Evolutionary conservation across 2,113 vertebrate species (phyloP), one percentile per base, ranked within the genome.

Genomic region (Esox niger): DNA sequence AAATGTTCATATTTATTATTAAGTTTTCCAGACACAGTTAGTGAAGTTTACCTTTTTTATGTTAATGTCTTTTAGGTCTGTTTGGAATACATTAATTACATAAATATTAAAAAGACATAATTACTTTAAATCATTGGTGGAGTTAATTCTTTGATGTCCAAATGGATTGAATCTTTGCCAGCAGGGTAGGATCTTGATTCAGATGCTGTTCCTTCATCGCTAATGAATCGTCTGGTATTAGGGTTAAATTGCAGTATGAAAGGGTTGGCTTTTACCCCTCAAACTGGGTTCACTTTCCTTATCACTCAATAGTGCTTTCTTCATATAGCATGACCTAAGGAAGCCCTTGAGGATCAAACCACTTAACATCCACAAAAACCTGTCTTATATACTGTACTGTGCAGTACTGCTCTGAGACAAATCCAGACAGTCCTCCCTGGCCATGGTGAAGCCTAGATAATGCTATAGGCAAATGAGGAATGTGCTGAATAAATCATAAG

Each of bases 181-280:
- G 32, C 64, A 26, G 15, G 30, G 54, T 59, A 73, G 80, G 81
- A 82, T 80, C 76, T 69, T 6, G 10, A 66, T 84, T 85, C 76
- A 81, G 77, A 80, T 69, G 69, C 59, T 62, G 31, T 26, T 72
- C 46, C 62, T 52, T 4, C 3, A n/a, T 67, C 77, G 79, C 73
- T 82, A 71, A 73, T 73, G 77, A 31, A 0, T 66, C 10, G 30
- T 4, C 29, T 68, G 63, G 67, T 80, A 83, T 85, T 82, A 64
- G 76, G 84, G 86, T 85, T 81, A 81, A 85, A 83, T 77, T 70
- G 75, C 79, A 76, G 78, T 88, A 81, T 82, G 67, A 38, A 65
- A 23, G 6, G 30, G 23, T 3, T 20, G 30, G 15, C 2, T 21
- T 32, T 20, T 4, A 55, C 1, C 21, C 15, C 38, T 7, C 25